Evolutionary conservation across 2,888 invertebrate genomes (phyloP).

Genomic region (Pecten maximus): DNA sequence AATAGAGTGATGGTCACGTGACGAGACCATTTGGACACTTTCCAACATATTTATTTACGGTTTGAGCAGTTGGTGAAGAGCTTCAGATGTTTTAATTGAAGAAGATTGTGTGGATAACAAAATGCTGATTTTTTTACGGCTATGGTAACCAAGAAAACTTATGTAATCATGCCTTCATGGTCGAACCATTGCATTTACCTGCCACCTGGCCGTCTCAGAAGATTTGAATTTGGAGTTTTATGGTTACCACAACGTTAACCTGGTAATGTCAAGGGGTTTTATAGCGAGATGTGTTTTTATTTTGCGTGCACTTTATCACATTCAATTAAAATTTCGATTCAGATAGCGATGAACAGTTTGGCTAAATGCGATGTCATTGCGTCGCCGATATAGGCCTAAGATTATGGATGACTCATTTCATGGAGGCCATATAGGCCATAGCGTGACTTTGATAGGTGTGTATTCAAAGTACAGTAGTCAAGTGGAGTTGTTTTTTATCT

Average conservation of each 20-base stretch:
- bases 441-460: neutral
- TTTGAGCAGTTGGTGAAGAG: neutral
- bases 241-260: neutral
- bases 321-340: neutral
- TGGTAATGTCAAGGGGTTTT: neutral
- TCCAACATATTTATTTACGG: neutral
- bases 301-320: neutral
- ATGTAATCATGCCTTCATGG: neutral
- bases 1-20: neutral
- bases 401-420: constrained; percentile 11
- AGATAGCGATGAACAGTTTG: neutral
- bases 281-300: neutral
- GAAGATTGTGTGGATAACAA: neutral
- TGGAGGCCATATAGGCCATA: no score
- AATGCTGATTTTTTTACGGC: neutral
- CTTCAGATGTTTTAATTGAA: neutral
- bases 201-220: neutral
- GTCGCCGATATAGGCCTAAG: no score
- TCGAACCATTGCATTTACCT: neutral
- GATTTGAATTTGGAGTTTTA: neutral
- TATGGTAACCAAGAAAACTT: neutral
- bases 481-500: no score
- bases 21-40: neutral
- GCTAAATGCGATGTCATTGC: neutral
- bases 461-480: neutral